Evolutionary conservation across 2,113 vertebrate species (phyloP), one percentile per base, ranked within the genome.

Genomic region (Eublepharis macularius): DNA sequence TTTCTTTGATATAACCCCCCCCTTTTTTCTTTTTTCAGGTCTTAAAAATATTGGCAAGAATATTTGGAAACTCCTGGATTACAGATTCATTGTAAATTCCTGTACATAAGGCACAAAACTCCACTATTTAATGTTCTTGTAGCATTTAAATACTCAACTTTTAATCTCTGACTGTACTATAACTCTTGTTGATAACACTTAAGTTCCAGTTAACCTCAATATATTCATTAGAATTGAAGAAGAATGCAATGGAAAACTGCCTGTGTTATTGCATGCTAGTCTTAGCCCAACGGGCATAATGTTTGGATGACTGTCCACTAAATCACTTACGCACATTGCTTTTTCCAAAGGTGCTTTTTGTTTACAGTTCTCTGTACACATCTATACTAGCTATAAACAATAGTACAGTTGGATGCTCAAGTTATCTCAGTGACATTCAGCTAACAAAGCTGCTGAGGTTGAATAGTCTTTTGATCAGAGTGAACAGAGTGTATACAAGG

Each of bases 41-140:
- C 80, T 82, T 83, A 86, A 94, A 82, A 75, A 17, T 86, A 69
- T 63, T 70, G 82, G 87, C 83, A 85, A 83, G 85, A 88, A 26
- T 81, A 43, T 69, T 32, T 34, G 51, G 79, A 92, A 76, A 32
- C 47, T 89, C 80, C 51, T 43, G 83, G 86, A 77, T 49, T 54
- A 72, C 76, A 86, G 36, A 76, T 6, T 74, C 29, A 0, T 14
- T 76, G 79, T 87, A 92, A 81, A 89, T 10, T 73, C 14, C 84
- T 80, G 36, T 54, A 70, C 70, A 75, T 83, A 83, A 90, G 84
- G 69, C 76, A 76, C 68, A 75, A 83, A 80, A 89, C 68, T 78
- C 78, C 74, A 91, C 80, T 63, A 24, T 60, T 80, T 74, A 88
- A 4, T 77, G n/a, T 89, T 73, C 41, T 73, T 85, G 76, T 76